phyloP scores from a whole-genome alignment of 2,113 vertebrate species.

The Cercopithecus mona region DNA sequence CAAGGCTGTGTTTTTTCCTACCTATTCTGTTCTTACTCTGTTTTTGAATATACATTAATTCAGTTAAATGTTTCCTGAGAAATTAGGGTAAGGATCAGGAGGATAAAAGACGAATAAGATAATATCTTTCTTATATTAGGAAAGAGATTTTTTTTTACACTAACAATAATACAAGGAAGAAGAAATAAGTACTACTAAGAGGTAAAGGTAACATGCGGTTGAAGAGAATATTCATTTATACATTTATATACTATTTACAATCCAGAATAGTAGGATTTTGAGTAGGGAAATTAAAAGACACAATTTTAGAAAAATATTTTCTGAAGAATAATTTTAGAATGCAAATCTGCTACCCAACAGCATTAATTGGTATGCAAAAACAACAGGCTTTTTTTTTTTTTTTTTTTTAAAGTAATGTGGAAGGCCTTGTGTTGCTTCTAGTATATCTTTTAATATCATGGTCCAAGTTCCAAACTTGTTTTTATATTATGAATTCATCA shows the following conservation, averaged over 20 bases:
- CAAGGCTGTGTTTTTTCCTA: neutral
- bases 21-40: neutral
- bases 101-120: neutral
- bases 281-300: neutral
- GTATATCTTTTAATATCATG: neutral
- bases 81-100: neutral
- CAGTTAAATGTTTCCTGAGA: neutral
- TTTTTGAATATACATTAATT: constrained; percentile 27
- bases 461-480: neutral
- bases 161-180: neutral
- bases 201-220: neutral
- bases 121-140: neutral
- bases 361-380: neutral
- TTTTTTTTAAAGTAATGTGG: neutral
- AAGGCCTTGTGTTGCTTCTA: neutral
- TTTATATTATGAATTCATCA: neutral
- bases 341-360: neutral
- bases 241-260: too few species aligned
- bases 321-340: neutral
- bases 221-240: neutral
- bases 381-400: neutral
- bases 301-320: neutral
- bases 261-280: neutral
- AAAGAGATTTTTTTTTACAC: neutral
- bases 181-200: neutral